Conservation (phyloP, 2,888 invertebrate species). For the Lottia scabra region DNA sequence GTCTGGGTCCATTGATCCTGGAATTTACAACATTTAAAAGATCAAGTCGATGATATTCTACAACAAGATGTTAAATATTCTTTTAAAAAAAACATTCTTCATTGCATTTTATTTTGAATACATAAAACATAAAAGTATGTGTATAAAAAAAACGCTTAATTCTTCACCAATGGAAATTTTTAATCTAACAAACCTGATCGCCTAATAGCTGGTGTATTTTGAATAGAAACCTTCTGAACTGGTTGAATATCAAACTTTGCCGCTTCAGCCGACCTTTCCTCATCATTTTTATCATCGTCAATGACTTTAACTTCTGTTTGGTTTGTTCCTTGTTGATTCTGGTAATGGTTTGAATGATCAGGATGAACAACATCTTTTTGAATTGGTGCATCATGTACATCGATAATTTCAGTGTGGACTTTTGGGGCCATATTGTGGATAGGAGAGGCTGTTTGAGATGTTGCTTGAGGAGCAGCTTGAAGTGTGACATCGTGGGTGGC, state of each 20-base stretch:
- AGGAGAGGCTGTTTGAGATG: not conserved
- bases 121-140: no score
- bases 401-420: no score
- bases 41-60: no score
- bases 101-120: no score
- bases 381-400: constrained; percentile 1
- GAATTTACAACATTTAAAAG: not conserved
- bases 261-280: constrained; percentile 2
- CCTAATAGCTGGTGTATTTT: constrained; percentile 1
- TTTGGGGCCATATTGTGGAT: no score
- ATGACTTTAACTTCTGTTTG: not conserved
- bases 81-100: no score
- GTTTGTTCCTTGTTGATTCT: constrained; percentile 16
- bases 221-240: constrained; percentile 15
- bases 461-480: no score
- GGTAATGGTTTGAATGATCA: constrained; percentile 13
- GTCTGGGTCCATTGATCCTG: constrained; percentile 24
- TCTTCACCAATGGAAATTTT: not conserved
- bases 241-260: constrained; percentile 11
- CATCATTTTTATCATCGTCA: not conserved
- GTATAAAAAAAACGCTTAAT: no score
- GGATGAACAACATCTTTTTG: constrained; percentile 12
- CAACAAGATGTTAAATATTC: no score
- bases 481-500: no score
- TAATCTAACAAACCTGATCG: not conserved